Conservation (phyloP, 2,797 vertebrate genomes). For the Hydrolagus colliei region DNA sequence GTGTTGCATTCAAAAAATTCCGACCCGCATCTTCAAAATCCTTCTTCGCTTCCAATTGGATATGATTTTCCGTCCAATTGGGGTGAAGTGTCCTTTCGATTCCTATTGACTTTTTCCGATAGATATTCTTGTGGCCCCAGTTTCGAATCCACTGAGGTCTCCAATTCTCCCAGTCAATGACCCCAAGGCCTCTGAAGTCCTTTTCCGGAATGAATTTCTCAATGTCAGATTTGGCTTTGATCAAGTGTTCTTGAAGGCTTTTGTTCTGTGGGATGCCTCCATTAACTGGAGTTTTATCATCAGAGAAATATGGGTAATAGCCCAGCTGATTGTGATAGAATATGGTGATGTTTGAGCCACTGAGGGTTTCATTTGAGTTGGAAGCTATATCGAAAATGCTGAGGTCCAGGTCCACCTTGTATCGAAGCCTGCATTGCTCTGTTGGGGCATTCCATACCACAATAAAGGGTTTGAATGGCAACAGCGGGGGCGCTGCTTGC, state of each 20-base stretch:
- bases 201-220: constrained; percentile 65
- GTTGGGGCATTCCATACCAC: constrained; percentile 82
- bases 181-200: constrained; percentile 71
- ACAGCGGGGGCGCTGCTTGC: constrained; percentile 56
- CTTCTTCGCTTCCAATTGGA: constrained; percentile 69
- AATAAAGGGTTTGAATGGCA: constrained; percentile 68
- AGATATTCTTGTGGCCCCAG: constrained; percentile 75
- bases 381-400: constrained; percentile 72
- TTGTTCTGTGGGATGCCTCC: constrained; percentile 80
- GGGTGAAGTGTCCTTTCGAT: constrained; percentile 67
- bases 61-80: constrained; percentile 66
- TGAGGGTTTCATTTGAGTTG: constrained; percentile 74
- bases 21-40: constrained; percentile 72
- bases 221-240: constrained; percentile 69
- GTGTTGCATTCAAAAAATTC: constrained; percentile 73
- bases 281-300: constrained; percentile 58
- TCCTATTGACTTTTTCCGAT: constrained; percentile 72
- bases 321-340: constrained; percentile 82
- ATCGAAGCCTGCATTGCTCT: constrained; percentile 67
- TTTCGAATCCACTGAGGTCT: constrained; percentile 83
- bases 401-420: constrained; percentile 77
- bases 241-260: constrained; percentile 72
- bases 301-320: constrained; percentile 74
- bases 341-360: constrained; percentile 73
- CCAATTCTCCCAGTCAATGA: constrained; percentile 90